Evolutionary conservation across 2,113 vertebrate species (phyloP).

Genomic region (Taxidea taxus): DNA sequence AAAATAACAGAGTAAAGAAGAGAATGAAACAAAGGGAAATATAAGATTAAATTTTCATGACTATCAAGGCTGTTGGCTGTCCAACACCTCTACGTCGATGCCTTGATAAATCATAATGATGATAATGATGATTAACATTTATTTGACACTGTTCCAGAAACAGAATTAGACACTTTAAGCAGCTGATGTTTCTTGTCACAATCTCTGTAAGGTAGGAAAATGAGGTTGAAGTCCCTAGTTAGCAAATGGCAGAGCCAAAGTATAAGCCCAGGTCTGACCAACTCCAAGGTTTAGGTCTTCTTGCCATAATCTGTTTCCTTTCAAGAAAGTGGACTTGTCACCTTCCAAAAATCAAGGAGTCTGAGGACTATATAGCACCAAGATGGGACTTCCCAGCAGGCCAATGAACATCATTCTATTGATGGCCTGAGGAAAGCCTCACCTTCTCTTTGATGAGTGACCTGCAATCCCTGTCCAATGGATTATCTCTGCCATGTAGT

Average conservation of each 20-base stretch:
- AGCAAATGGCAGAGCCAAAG: background rate
- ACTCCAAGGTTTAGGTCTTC: background rate
- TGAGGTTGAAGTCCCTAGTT: background rate
- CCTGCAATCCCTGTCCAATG: background rate
- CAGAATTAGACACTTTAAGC: background rate
- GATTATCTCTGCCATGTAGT: background rate
- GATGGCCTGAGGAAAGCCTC: background rate
- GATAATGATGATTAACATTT: background rate
- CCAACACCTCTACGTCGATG: background rate
- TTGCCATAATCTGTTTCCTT: background rate
- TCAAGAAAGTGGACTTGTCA: background rate
- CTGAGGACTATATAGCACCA: background rate
- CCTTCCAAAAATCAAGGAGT: background rate
- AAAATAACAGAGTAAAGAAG: slow-evolving; percentile 53
- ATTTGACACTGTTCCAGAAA: background rate
- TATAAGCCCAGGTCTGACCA: background rate
- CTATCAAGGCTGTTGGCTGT: background rate
- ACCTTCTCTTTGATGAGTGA: background rate
- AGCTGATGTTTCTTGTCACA: background rate
- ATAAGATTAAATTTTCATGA: slow-evolving; percentile 46
- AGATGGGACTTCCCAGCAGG: background rate
- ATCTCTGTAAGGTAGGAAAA: background rate
- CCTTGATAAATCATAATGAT: background rate
- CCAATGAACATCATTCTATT: rapidly evolving
- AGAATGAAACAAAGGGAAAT: slow-evolving; percentile 48